These are phyloP conservation scores for Heliconius eleuchia DNA, from an alignment of 1,140 invertebrate species.

Conservation along the genomic window DNA sequence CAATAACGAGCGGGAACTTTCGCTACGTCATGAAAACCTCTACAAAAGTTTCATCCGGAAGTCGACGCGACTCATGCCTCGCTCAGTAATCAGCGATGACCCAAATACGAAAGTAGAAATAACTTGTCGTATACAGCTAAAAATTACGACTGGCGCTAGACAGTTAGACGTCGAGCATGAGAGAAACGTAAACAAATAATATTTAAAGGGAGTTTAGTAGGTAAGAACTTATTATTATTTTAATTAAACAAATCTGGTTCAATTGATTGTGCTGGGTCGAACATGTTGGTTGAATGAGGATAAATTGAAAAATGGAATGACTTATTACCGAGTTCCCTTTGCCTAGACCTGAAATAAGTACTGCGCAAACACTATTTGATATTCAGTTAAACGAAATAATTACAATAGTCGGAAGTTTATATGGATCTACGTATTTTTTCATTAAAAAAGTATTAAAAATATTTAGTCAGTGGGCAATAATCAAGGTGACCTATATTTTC, in stretches of 20 bases:
- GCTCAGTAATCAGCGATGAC: constrained; percentile 38
- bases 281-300: neutral
- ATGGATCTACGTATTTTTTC: neutral
- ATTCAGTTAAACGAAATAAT: neutral
- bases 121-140: constrained; percentile 10
- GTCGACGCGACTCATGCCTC: constrained; percentile 19
- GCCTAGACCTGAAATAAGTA: neutral
- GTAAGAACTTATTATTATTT: neutral
- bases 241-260: neutral
- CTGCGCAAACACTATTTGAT: neutral
- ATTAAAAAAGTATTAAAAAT: neutral
- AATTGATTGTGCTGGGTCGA: neutral
- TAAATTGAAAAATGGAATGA: neutral
- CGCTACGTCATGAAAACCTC: constrained; percentile 31
- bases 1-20: constrained; percentile 41
- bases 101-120: constrained; percentile 20
- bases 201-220: neutral
- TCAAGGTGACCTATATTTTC: constrained; percentile 40
- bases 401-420: neutral
- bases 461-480: constrained; percentile 25
- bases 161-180: neutral
- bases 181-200: neutral
- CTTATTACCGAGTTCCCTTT: too few species aligned
- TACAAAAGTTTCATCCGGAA: constrained; percentile 30
- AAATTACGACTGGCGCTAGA: constrained; percentile 10